Percentiles rank a stretch among this genome's conserved stretches.
Evolutionary conservation across 2,888 invertebrate species (phyloP).

Genomic region (Formica aserva): DNA sequence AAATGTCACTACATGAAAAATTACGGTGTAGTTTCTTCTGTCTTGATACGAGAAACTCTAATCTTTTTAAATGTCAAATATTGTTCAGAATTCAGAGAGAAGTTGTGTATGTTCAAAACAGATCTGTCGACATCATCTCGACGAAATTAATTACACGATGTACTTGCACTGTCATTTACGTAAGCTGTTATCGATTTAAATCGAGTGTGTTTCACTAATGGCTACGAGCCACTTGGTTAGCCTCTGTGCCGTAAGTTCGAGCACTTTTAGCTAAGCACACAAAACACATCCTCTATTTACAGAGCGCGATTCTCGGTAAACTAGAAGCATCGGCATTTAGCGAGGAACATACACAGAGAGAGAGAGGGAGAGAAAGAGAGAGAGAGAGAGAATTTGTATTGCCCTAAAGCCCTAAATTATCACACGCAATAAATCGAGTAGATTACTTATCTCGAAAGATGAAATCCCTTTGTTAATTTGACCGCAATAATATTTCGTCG

Average conservation of each 20-base stretch:
- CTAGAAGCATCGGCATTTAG: conserved; percentile 43
- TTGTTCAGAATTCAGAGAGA: neutral
- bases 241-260: conserved; percentile 28
- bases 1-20: neutral
- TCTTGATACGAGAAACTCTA: neutral
- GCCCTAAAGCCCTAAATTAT: conserved; percentile 45
- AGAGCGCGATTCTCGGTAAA: conserved; percentile 61
- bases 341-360: conserved; percentile 25
- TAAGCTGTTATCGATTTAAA: conserved; percentile 32
- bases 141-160: conserved; percentile 30
- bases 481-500: conserved; percentile 31
- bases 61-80: neutral
- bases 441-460: conserved; percentile 34
- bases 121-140: conserved; percentile 12
- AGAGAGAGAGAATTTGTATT: neutral
- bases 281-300: conserved; percentile 65
- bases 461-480: conserved; percentile 28
- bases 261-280: conserved; percentile 61
- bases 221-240: conserved; percentile 24
- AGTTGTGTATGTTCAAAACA: neutral
- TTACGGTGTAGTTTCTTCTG: neutral
- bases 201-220: conserved; percentile 25
- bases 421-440: conserved; percentile 7
- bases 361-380: no score
- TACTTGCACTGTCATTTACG: neutral